Base-by-base conservation (phyloP, 2,888 invertebrate genomes). In the Cyaniris semiargus region DNA sequence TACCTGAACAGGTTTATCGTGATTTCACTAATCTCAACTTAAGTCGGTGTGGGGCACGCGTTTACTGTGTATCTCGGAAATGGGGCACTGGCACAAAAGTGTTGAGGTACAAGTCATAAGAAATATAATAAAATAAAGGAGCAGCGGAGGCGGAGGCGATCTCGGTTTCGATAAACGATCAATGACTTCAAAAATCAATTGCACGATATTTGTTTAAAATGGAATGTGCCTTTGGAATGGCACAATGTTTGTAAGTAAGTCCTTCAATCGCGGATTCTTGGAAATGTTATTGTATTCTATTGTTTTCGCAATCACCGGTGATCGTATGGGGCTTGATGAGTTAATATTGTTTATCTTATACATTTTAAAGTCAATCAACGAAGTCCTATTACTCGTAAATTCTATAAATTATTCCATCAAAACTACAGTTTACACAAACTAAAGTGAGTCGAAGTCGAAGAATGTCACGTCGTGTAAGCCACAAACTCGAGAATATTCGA, bases 71-170 rank as follows among this genome's bases (percentile, higher is more conserved):
- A 78, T 76, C 79, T 70, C 76, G 79, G 77, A 83, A 81, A 80
- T 82, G 79, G 81, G 81, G 77, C 80, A 81, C 78, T 80, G 79
- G 81, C 78, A 78, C 80, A 80, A 75, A 75, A 78, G 58, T 76
- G 5, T 31, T 21, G 58, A 76, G 80, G 81, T 27, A 1, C 75
- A 80, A 80, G 71, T 79, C 34, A 48, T 13, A 56, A 70, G 27
- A 31, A 31, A 6, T 13, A 15, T 6, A 58, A 21, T 7, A 21
- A 58, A 76, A 23, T 21, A 0, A 23, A 27, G 21, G 27, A 8
- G 38, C 10, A 10, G 38, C 38, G 38, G 38, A 38, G 38, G 38
- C 8, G 38, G 38, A 56, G 53, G 76, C 34, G n/a, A 70, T 15
- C 15, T 48, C 3, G 15, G 15, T 15, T 48, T 48, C 48, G 15